These are phyloP conservation scores for Dyspetes luteomarginatus DNA, from an alignment of 2,888 invertebrate species.

Conservation along the genomic window DNA sequence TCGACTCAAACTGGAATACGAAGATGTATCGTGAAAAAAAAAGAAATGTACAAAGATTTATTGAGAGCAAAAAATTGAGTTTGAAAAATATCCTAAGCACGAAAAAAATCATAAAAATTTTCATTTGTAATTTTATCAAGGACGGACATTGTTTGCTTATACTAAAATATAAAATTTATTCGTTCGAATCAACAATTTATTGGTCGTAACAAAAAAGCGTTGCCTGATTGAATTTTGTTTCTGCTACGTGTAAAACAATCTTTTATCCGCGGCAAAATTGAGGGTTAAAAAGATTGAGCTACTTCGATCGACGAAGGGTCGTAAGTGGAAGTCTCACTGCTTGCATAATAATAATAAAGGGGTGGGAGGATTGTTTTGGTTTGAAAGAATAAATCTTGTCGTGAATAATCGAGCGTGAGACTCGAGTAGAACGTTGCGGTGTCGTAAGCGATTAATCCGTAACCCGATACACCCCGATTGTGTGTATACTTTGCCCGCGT, in stretches of 20 bases:
- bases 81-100: too few species aligned
- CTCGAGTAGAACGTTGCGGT: slow-evolving; percentile 34
- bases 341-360: slow-evolving; percentile 1
- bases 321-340: slow-evolving; percentile 1
- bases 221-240: too few species aligned
- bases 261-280: too few species aligned
- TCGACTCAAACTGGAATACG: too few species aligned
- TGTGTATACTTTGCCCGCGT: slow-evolving; percentile 61
- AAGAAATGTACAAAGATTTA: too few species aligned
- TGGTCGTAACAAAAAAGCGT: too few species aligned
- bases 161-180: not conserved
- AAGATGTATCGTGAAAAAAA: too few species aligned
- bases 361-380: slow-evolving; percentile 24
- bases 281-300: not conserved
- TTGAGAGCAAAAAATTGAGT: too few species aligned
- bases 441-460: slow-evolving; percentile 62
- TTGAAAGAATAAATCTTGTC: slow-evolving; percentile 38
- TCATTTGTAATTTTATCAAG: too few species aligned
- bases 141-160: too few species aligned
- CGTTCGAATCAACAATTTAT: not conserved
- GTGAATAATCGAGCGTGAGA: slow-evolving; percentile 54
- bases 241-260: too few species aligned
- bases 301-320: not conserved
- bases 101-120: too few species aligned
- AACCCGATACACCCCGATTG: slow-evolving; percentile 56